phyloP scores from a whole-genome alignment of 1,140 invertebrate species.

The Drosophila nasuta region DNA sequence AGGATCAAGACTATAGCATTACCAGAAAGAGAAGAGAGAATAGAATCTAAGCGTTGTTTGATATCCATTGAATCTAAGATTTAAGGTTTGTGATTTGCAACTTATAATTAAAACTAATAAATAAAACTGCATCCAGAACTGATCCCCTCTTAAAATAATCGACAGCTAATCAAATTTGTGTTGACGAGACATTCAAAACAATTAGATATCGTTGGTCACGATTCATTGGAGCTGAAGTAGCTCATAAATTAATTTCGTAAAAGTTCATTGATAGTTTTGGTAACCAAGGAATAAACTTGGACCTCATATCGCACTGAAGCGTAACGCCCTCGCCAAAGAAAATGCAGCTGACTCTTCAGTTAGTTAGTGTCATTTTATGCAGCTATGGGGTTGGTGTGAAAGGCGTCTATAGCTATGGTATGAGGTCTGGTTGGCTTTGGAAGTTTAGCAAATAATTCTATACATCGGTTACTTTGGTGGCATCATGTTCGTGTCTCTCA shows the following conservation, averaged over 20 bases:
- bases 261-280: slow-evolving; percentile 56
- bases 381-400: slow-evolving; percentile 31
- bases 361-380: slow-evolving; percentile 43
- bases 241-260: slow-evolving; percentile 74
- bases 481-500: background rate
- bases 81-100: slow-evolving; percentile 67
- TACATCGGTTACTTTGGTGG: background rate
- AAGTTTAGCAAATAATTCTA: background rate
- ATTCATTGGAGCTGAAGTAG: slow-evolving; percentile 40
- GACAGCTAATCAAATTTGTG: background rate
- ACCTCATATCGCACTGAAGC: slow-evolving; percentile 28
- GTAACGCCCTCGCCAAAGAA: slow-evolving; percentile 50
- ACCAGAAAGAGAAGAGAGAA: background rate
- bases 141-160: background rate
- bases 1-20: background rate
- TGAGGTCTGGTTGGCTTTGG: slow-evolving; percentile 19
- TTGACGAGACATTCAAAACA: slow-evolving; percentile 33
- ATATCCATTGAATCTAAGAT: slow-evolving; percentile 46
- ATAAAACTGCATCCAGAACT: background rate
- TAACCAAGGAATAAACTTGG: background rate
- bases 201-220: slow-evolving; percentile 46
- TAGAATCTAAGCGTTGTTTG: slow-evolving; percentile 23
- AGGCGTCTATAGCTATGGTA: slow-evolving; percentile 43
- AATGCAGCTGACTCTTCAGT: slow-evolving; percentile 45
- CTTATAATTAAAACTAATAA: background rate